Evolutionary conservation across 2,113 vertebrate genomes (phyloP).

Genomic region (Sylvia atricapilla): DNA sequence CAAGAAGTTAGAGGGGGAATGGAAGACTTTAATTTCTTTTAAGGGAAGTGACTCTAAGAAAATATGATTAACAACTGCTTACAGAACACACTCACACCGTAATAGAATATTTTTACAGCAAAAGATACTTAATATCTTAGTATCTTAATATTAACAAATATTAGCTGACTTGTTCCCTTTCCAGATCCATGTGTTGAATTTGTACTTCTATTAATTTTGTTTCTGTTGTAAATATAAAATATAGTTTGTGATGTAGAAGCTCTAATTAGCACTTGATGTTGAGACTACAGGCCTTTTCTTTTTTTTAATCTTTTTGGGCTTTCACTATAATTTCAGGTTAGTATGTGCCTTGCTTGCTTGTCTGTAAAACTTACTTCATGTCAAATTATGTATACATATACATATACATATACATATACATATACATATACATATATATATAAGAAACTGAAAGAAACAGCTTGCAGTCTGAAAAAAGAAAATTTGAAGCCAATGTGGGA

Average conservation of each 20-base stretch:
- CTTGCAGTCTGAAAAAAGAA: background rate
- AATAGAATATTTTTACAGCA: background rate
- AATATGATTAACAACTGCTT: background rate
- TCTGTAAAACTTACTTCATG: background rate
- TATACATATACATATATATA: background rate
- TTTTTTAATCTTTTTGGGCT: background rate
- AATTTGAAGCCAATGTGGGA: rapidly evolving
- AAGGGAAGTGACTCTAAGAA: background rate
- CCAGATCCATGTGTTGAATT: background rate
- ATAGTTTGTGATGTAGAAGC: background rate
- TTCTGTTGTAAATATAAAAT: background rate
- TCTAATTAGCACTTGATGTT: background rate
- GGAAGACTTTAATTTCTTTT: background rate
- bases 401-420: background rate
- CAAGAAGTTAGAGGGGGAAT: background rate
- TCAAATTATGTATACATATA: background rate
- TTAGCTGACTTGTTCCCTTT: background rate
- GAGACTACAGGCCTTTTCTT: background rate
- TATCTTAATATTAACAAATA: background rate
- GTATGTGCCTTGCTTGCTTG: background rate
- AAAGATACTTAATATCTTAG: background rate
- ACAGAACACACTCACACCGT: background rate
- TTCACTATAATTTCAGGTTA: background rate
- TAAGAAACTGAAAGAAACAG: background rate
- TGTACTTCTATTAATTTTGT: background rate